A percentile compares a stretch with the other conserved stretches of the same genome.
Evolutionary conservation across 2,113 vertebrate species (phyloP).

Genomic region (Dendropsophus ebraccatus): DNA sequence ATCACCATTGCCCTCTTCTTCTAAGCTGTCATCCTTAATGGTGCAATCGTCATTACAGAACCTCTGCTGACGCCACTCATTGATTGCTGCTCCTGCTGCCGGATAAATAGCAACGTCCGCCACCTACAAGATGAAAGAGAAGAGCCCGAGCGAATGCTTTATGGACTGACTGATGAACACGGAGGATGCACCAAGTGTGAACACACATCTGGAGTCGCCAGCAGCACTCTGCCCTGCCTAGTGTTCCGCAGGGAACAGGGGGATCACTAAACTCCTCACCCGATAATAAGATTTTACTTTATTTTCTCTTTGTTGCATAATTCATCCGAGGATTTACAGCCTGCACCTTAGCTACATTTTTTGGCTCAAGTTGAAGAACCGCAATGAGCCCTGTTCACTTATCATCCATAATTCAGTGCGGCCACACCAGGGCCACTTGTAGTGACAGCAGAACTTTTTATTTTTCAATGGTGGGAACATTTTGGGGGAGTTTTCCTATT

Average conservation of each 20-base stretch:
- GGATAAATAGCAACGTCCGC: slow-evolving; percentile 90
- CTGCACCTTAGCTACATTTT: slow-evolving; percentile 48
- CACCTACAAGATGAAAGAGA: slow-evolving; percentile 79
- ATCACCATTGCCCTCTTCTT: slow-evolving; percentile 95
- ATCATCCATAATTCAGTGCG: slow-evolving; percentile 62
- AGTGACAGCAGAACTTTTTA: background rate
- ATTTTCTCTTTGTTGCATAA: slow-evolving; percentile 69
- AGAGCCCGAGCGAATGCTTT: slow-evolving; percentile 78
- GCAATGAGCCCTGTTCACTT: slow-evolving; percentile 61
- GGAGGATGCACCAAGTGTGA: slow-evolving; percentile 78
- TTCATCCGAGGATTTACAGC: slow-evolving; percentile 64
- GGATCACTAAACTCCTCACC: slow-evolving; percentile 33
- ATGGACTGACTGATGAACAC: slow-evolving; percentile 73
- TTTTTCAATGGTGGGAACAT: background rate
- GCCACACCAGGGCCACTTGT: background rate
- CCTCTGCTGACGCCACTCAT: slow-evolving; percentile 94
- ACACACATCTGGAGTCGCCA: slow-evolving; percentile 68
- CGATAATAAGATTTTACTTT: slow-evolving; percentile 71
- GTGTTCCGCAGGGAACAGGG: slow-evolving; percentile 18
- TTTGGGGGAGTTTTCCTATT: background rate
- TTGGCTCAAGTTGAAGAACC: slow-evolving; percentile 54
- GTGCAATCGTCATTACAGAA: slow-evolving; percentile 91
- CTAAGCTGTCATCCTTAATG: slow-evolving; percentile 96
- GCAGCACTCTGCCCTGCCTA: slow-evolving; percentile 31
- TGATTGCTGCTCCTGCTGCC: slow-evolving; percentile 81